Evolutionary conservation across 2,888 invertebrate species (phyloP), one percentile per base, ranked within the genome.

Genomic region (Nudaria mundana): DNA sequence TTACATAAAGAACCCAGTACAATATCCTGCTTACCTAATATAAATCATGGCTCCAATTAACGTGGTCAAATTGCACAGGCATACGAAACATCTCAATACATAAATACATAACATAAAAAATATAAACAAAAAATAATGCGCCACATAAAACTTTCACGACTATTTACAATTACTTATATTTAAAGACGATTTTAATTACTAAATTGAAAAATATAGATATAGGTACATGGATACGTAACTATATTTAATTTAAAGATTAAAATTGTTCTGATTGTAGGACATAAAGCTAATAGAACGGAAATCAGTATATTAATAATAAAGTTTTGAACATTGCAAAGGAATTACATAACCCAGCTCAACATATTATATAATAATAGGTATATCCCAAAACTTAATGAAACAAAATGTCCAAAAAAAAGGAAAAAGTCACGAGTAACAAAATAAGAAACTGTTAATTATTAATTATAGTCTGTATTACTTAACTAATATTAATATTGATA

Each of bases 111-210:
- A 85, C 76, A 69, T 82, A 76, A 14, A 51, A 58, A 70, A 64
- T 72, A 77, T 71, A 71, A 77, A 79, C 70, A 79, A 76, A 81
- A 81, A 68, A 73, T 66, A 84, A 85, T 82, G 76, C 84, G 87
- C 84, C 83, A 87, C 86, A 72, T 83, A 86, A 81, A 86, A 81
- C 83, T 78, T 83, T 80, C 85, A 84, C 82, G 61, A 85, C 79
- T 86, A 86, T 87, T 71, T 87, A 86, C 86, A 85, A 48, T 77
- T 79, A 83, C 81, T 79, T 84, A 84, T 65, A 33, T 58, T 69
- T 72, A 81, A 81, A 78, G 77, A 82, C 74, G 70, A 69, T 77
- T 76, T n/a, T 81, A 79, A 73, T 79, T 69, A 75, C 81, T 83
- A 82, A 82, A 72, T 80, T 83, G 67, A 83, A 84, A 84, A 83